Evolutionary conservation across 2,113 vertebrate genomes (phyloP).

Genomic region (Chloebia gouldiae): DNA sequence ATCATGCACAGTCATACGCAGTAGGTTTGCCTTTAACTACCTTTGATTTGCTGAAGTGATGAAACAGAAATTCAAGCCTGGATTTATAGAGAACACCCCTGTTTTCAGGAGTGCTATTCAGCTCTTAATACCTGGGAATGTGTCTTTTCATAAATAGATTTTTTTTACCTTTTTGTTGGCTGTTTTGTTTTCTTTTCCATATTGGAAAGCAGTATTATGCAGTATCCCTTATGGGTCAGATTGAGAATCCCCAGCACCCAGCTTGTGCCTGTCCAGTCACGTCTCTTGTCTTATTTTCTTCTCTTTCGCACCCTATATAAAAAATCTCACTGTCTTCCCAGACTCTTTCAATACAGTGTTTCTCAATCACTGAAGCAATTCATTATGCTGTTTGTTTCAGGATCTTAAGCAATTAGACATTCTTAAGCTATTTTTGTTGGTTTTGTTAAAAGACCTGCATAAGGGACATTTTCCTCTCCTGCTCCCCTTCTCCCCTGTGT

Average conservation of each 20-base stretch:
- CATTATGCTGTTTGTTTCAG: background rate
- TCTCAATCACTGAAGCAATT: background rate
- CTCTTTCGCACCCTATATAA: background rate
- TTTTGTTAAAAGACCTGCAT: background rate
- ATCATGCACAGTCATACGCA: background rate
- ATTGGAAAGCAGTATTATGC: background rate
- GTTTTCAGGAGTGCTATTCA: background rate
- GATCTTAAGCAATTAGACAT: background rate
- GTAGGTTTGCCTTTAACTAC: background rate
- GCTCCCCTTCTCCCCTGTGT: rapidly evolving
- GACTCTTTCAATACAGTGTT: background rate
- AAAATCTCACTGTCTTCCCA: background rate
- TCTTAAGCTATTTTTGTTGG: background rate
- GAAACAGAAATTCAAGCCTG: background rate
- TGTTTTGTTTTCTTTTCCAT: background rate
- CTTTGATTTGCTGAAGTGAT: background rate
- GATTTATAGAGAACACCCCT: background rate
- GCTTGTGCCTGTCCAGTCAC: background rate
- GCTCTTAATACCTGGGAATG: background rate
- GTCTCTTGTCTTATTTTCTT: background rate
- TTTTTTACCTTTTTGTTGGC: background rate
- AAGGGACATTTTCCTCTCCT: background rate
- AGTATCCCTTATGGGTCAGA: background rate
- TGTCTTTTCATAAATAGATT: background rate
- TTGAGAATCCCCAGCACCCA: background rate